phyloP scores from a whole-genome alignment of 1,140 invertebrate species.

The Pseudomyrmex pallidus region DNA sequence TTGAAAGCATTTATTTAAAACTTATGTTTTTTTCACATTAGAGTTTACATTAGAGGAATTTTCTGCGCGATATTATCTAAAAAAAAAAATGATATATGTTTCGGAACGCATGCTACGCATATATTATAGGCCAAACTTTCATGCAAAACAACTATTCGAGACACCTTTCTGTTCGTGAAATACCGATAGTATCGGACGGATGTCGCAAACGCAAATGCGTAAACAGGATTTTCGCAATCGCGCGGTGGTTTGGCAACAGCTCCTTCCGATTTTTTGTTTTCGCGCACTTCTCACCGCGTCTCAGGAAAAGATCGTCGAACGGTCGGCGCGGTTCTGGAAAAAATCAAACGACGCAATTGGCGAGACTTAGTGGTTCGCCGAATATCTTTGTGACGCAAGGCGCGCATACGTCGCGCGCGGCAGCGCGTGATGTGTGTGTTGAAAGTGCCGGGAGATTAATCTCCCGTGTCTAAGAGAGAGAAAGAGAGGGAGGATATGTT shows the following conservation, averaged over 20 bases:
- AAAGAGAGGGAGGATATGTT: not conserved
- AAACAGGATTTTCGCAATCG: constrained; percentile 28
- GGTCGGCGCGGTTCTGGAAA: constrained; percentile 3
- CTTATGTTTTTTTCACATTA: not conserved
- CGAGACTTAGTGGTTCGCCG: constrained; percentile 24
- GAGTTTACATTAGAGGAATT: constrained; percentile 16
- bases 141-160: constrained; percentile 3
- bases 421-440: constrained; percentile 26
- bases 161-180: not conserved
- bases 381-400: constrained; percentile 44
- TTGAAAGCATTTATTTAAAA: constrained; percentile 18
- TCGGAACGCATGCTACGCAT: constrained; percentile 2
- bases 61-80: not conserved
- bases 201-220: constrained; percentile 33
- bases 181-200: constrained; percentile 5
- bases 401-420: constrained; percentile 36
- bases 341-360: constrained; percentile 33
- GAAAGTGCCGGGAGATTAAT: constrained; percentile 54
- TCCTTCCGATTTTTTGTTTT: constrained; percentile 44
- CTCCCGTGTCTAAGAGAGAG: constrained; percentile 25
- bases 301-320: constrained; percentile 1
- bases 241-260: constrained; percentile 22
- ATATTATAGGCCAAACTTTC: constrained; percentile 12
- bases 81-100: not conserved
- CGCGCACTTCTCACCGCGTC: constrained; percentile 1